Conservation (phyloP, 2,888 invertebrate species). For the Ectemnius cavifrons region DNA sequence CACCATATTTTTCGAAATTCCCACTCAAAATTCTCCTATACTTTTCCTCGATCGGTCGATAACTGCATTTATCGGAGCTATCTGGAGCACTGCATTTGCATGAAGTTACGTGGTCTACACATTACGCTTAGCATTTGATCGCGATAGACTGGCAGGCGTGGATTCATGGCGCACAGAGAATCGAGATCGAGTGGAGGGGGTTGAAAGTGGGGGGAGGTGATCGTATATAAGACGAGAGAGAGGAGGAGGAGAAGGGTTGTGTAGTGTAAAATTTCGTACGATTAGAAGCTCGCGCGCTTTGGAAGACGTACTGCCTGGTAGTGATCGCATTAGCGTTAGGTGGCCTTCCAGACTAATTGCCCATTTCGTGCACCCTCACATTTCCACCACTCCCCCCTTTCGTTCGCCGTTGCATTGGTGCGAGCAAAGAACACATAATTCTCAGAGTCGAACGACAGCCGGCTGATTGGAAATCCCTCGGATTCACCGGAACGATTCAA, state of each 20-base stretch:
- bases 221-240: neutral
- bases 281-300: neutral
- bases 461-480: constrained; percentile 55
- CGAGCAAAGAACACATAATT: constrained; percentile 46
- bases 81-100: too few species aligned
- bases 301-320: constrained; percentile 14
- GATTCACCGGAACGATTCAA: constrained; percentile 40
- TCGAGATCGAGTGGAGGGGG: neutral
- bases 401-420: neutral
- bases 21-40: too few species aligned
- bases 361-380: constrained; percentile 10
- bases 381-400: too few species aligned
- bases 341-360: constrained; percentile 44
- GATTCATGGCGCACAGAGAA: neutral
- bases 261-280: neutral
- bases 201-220: too few species aligned
- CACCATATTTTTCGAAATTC: too few species aligned
- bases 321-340: constrained; percentile 47
- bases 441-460: constrained; percentile 49
- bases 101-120: neutral
- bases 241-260: neutral
- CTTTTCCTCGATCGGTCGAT: too few species aligned
- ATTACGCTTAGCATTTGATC: neutral
- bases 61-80: too few species aligned
- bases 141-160: neutral